Percentiles rank a stretch among this genome's conserved stretches.
These are phyloP conservation scores for Urophycis tenuis DNA, from an alignment of 2,797 vertebrate species.

Conservation along the genomic window DNA sequence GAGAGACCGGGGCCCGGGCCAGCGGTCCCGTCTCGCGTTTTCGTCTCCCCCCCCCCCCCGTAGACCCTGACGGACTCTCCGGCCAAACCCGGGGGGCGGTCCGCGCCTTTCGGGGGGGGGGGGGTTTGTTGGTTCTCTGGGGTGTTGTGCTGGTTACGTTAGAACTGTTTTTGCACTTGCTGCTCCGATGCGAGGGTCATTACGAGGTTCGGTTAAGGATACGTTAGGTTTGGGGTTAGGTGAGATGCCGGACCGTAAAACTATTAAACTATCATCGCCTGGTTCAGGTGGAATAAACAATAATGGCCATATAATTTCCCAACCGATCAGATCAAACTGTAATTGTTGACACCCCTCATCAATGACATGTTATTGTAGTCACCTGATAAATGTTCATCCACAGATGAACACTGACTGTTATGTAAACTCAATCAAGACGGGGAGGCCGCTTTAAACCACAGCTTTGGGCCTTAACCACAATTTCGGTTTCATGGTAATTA, in stretches of 20 bases:
- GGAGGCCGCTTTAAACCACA: constrained; percentile 6
- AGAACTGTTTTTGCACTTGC: background rate
- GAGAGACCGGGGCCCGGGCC: background rate
- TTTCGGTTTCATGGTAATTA: constrained; percentile 34
- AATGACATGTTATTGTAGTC: background rate
- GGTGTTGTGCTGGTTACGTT: background rate
- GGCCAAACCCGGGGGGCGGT: background rate
- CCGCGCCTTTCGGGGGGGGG: background rate
- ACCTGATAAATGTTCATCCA: background rate
- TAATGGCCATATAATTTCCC: background rate
- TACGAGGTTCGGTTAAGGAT: no score
- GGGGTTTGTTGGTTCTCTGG: no score
- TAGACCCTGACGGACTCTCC: background rate
- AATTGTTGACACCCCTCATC: constrained; percentile 1
- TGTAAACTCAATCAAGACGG: constrained; percentile 23
- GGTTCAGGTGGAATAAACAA: background rate
- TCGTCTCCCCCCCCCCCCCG: background rate
- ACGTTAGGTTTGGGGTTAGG: background rate
- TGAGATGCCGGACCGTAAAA: background rate
- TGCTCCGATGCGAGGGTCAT: no score
- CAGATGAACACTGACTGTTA: background rate
- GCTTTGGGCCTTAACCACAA: constrained; percentile 26
- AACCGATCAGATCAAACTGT: background rate
- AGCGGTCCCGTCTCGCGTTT: background rate
- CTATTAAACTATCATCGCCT: no score